Evolutionary conservation across 2,797 vertebrate genomes (phyloP).

Genomic region (Melanotaenia boesemani): DNA sequence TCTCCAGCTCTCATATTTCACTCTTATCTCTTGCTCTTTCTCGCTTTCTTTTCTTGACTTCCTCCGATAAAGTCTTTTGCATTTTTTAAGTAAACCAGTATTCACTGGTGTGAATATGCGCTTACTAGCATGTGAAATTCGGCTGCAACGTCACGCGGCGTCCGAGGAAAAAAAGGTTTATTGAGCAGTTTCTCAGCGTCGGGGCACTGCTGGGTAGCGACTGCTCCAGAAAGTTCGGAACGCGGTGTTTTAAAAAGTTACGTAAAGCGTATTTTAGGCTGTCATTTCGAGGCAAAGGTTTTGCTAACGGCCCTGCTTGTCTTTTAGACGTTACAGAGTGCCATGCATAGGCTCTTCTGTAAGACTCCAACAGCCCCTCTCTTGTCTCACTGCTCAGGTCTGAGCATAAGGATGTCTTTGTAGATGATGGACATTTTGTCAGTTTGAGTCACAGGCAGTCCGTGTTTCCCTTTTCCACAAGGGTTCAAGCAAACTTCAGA

Average conservation of each 20-base stretch:
- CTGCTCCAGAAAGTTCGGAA: no score
- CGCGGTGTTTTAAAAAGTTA: not conserved
- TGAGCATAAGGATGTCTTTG: slow-evolving; percentile 77
- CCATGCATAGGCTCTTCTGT: slow-evolving; percentile 50
- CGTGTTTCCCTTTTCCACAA: slow-evolving; percentile 25
- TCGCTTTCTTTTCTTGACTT: no score
- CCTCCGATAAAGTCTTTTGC: no score
- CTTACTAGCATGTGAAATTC: no score
- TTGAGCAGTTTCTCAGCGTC: no score
- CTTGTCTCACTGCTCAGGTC: slow-evolving; percentile 57
- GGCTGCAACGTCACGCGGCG: no score
- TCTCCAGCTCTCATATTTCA: no score
- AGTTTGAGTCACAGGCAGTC: slow-evolving; percentile 54
- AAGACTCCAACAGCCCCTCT: slow-evolving; percentile 62
- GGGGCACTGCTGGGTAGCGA: no score
- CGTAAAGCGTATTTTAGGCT: slow-evolving; percentile 18
- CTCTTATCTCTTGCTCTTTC: no score
- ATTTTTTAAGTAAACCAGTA: no score
- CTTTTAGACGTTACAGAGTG: slow-evolving; percentile 37
- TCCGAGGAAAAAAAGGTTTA: no score
- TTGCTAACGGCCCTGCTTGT: slow-evolving; percentile 42
- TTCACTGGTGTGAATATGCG: no score
- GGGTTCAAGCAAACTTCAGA: slow-evolving; percentile 9
- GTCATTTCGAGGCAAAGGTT: not conserved
- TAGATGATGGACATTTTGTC: slow-evolving; percentile 65